Evolutionary conservation across 2,888 invertebrate species (phyloP).

Genomic region (Dusona sp.): DNA sequence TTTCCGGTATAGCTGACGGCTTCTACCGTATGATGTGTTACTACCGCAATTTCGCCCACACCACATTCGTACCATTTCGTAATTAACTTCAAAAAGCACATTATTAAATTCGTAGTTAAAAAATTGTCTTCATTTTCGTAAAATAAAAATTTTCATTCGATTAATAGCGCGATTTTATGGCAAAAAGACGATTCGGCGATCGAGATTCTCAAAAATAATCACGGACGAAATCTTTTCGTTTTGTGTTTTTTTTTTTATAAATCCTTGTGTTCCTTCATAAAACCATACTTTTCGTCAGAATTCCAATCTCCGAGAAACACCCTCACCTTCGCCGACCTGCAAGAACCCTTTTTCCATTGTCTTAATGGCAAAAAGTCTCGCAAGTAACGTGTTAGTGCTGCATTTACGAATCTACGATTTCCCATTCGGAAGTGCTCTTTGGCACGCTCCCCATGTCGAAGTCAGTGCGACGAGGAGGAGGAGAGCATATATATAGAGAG

Average conservation of each 20-base stretch:
- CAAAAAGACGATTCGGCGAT: background rate
- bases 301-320: background rate
- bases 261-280: background rate
- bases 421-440: constrained; percentile 52
- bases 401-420: constrained; percentile 31
- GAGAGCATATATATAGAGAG: background rate
- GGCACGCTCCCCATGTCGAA: constrained; percentile 41
- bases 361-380: constrained; percentile 8
- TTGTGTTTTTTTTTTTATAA: background rate
- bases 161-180: no score
- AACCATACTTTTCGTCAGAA: background rate
- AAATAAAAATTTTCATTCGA: no score
- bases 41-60: background rate
- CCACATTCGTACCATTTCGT: background rate
- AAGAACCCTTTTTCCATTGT: background rate
- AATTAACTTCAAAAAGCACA: background rate
- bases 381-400: constrained; percentile 13
- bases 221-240: background rate
- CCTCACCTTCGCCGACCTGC: background rate
- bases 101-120: background rate
- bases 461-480: background rate
- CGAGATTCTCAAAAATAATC: background rate
- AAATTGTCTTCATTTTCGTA: background rate
- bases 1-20: constrained; percentile 71
- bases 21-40: constrained; percentile 38